Evolutionary conservation across 2,888 invertebrate genomes (phyloP), one percentile per base, ranked within the genome.

Genomic region (Acanthococcus lagerstroemiae): DNA sequence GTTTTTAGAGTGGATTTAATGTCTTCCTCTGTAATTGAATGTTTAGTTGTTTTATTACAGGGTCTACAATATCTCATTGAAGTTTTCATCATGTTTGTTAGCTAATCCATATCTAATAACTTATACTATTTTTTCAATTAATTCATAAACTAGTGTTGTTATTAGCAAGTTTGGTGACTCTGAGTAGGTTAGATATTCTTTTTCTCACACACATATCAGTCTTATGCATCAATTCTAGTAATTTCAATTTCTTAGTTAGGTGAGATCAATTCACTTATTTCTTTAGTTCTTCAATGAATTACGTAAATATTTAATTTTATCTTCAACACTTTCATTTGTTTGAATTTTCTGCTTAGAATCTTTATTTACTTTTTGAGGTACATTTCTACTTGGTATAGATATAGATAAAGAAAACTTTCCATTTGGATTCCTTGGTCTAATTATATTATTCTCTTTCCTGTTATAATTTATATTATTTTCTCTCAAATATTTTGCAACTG

Each of bases 21-120:
- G n/a, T 48, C 17, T 48, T n/a, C 48, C 19, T 48, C 48, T 17
- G 6, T 48, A 48, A 48, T 48, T 48, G 48, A 48, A n/a, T 48
- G 48, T 48, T 48, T 48, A 48, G 48, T 48, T 48, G 48, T n/a
- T 48, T 48, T 48, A n/a, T 17, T 48, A 48, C 48, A 48, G 19
- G 19, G 48, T 48, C 48, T 48, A 48, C 48, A 48, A 48, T 48
- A n/a, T n/a, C n/a, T n/a, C n/a, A n/a, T n/a, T n/a, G n/a, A n/a
- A n/a, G n/a, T n/a, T n/a, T n/a, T n/a, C n/a, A n/a, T n/a, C n/a
- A n/a, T n/a, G n/a, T n/a, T n/a, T n/a, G n/a, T n/a, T n/a, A n/a
- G n/a, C n/a, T 30, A 30, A 30, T 30, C 37, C 37, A 30, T 30
- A 30, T 30, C 37, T 30, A 30, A 30, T 30, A 30, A 30, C 37